Evolutionary conservation across 2,113 vertebrate species (phyloP), one percentile per base, ranked within the genome.

Genomic region (Odobenus rosmarus): DNA sequence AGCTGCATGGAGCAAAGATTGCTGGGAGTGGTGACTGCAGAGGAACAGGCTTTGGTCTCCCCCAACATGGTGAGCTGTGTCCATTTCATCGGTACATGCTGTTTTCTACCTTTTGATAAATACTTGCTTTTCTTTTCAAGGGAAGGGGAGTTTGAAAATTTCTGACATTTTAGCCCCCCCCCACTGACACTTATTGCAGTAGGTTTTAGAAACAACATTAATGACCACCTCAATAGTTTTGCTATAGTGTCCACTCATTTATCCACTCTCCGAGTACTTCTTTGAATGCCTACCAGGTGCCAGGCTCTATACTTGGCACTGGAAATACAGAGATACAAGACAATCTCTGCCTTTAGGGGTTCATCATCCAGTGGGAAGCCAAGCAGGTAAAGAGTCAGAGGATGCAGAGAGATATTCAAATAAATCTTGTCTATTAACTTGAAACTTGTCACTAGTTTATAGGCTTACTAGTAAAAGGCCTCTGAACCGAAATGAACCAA

Each of bases 361-460:
- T 96, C 26, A 57, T 31, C 19, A 51, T 57, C 33, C 46, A 80
- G 51, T 33, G 33, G 33, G 51, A 94, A 83, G 15, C 4, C 59
- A 88, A 26, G 6, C 57, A 69, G 18, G 28, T 49, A 26, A 72
- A 90, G 57, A 90, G 64, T 79, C 18, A 74, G 15, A 12, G 28
- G 42, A 55, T 80, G 2, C 9, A 39, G 33, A 89, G 19, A 7
- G 31, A 59, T 31, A 39, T 42, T 55, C 83, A 96, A 61, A 88
- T 90, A 96, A 97, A 98, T 96, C 81, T 96, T 83, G 57, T 95
- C 96, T 90, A 95, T 87, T 97, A 97, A 97, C 93, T 95, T 95
- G 81, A 96, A 82, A 92, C 87, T 95, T 93, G 90, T 82, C 95
- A 81, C n/a, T 13, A 51, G 14, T 85, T 97, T 97, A 97, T 97